Percentiles rank a stretch among this genome's conserved stretches.
Evolutionary conservation across 2,888 invertebrate species (phyloP).

Genomic region (Mimachlamys varia): DNA sequence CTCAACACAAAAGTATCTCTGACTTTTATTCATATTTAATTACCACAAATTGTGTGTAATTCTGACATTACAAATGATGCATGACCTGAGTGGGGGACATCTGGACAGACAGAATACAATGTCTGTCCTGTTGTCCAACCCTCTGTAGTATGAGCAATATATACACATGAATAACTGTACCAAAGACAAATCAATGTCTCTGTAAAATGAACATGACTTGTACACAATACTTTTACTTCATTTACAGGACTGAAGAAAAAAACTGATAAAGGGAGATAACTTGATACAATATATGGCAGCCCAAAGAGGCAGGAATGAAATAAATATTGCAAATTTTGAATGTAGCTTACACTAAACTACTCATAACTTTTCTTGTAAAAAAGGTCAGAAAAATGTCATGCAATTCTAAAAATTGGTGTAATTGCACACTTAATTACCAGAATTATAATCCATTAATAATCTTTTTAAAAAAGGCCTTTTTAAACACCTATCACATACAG

Average conservation of each 20-base stretch:
- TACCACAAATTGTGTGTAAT: slow-evolving; percentile 27
- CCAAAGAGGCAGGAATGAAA: slow-evolving; percentile 20
- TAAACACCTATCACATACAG: not conserved
- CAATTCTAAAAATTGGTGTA: slow-evolving; percentile 13
- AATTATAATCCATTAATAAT: slow-evolving; percentile 10
- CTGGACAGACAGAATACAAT: slow-evolving; percentile 28
- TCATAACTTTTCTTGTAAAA: not conserved
- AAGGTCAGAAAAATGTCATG: not conserved
- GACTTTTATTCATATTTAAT: slow-evolving; percentile 30
- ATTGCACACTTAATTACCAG: slow-evolving; percentile 26
- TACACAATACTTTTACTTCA: slow-evolving; percentile 31
- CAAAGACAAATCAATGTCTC: slow-evolving; percentile 18
- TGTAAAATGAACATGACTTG: slow-evolving; percentile 36
- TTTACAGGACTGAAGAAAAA: slow-evolving; percentile 25
- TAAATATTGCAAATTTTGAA: slow-evolving; percentile 34
- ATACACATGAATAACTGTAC: slow-evolving; percentile 31
- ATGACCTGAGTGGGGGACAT: slow-evolving; percentile 36
- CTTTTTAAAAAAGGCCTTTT: not conserved
- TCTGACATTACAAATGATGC: slow-evolving; percentile 31
- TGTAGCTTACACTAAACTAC: slow-evolving; percentile 23
- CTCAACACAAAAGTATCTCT: not conserved
- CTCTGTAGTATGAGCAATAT: slow-evolving; percentile 23
- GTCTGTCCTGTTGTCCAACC: slow-evolving; percentile 31
- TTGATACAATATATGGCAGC: slow-evolving; percentile 31
- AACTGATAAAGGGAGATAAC: slow-evolving; percentile 27